These are phyloP conservation scores for Pogonocherus hispidulus DNA, from an alignment of 2,888 invertebrate genomes.

Conservation along the genomic window DNA sequence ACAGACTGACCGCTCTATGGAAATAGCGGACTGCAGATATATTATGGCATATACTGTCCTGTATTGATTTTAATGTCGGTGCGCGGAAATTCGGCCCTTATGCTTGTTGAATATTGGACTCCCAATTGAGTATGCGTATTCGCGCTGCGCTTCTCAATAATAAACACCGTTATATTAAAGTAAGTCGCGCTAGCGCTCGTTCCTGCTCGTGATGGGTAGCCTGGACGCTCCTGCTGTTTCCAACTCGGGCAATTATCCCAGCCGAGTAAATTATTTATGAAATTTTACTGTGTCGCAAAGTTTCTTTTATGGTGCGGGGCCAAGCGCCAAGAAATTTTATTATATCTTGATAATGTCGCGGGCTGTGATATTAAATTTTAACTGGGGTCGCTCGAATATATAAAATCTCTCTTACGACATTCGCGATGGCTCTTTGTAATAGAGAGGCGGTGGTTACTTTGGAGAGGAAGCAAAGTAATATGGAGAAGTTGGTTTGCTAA, in stretches of 20 bases:
- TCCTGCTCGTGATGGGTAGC: constrained; percentile 18
- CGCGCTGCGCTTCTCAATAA: constrained; percentile 65
- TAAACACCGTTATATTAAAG: constrained; percentile 61
- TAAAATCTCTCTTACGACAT: constrained; percentile 20
- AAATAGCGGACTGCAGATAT: constrained; percentile 68
- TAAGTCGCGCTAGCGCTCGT: constrained; percentile 33
- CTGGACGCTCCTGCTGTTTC: background rate
- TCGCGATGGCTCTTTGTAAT: background rate
- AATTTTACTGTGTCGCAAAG: constrained; percentile 61
- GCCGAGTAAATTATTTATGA: constrained; percentile 62
- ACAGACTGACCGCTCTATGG: constrained; percentile 64
- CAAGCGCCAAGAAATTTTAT: constrained; percentile 70
- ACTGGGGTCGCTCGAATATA: constrained; percentile 19
- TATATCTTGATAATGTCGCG: constrained; percentile 72
- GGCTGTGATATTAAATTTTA: constrained; percentile 33
- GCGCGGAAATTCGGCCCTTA: constrained; percentile 64
- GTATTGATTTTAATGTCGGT: constrained; percentile 69
- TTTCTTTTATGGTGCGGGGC: constrained; percentile 60
- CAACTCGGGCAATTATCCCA: constrained; percentile 31
- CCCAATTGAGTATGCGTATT: constrained; percentile 61
- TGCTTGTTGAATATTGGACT: constrained; percentile 59
- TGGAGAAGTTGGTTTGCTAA: too few relatives aligned
- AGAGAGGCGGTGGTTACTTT: background rate
- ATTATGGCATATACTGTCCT: constrained; percentile 67
- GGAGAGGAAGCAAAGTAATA: too few relatives aligned